Base-by-base conservation (phyloP, 2,888 invertebrate genomes). In the Liposcelis brunnea region DNA sequence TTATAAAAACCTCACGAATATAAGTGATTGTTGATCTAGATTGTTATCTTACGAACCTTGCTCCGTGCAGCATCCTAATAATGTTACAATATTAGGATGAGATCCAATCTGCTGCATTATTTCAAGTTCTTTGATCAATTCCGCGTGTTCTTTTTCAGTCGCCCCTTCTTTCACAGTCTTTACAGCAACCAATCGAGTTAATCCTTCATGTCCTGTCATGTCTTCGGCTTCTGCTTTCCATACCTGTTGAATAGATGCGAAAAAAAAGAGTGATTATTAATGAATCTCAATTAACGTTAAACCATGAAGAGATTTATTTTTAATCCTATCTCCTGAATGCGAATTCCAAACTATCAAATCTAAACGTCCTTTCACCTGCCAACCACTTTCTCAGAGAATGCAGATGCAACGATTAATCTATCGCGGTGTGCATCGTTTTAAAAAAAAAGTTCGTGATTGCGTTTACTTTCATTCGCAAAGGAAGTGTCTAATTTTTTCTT, bases 151-250 rank as follows among this genome's bases (percentile, higher is more conserved):
- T 49, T 79, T 75, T 52, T 78, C 77, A 14, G 80, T 75, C 6
- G 83, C 81, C 33, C 79, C 77, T 52, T 80, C 81, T 57, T 84
- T 80, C 45, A 83, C 79, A 8, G 77, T 82, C 61, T 86, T 86
- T 6, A 86, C 85, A 3, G 86, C 86, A n/a, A 86, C 86, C 49
- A 81, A 71, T 47, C 82, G 68, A 15, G 83, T 82, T 49, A 81
- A 69, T 1, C 81, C 81, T 51, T 79, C 74, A 55, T 80, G 80
- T 1, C 80, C 81, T 40, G 75, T 76, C 46, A 84, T 65, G 55
- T 83, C 82, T 54, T 83, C 80, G 1, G 84, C 84, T 61, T 85
- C 82, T 2, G 84, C 85, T 63, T 83, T 82, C 81, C 84, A 84
- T 14, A 85, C 84, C 72, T 82, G 49, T 48, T 53, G 46, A 46